Conservation (phyloP, 2,113 vertebrate species). For the Poeciliopsis turrubarensis region DNA sequence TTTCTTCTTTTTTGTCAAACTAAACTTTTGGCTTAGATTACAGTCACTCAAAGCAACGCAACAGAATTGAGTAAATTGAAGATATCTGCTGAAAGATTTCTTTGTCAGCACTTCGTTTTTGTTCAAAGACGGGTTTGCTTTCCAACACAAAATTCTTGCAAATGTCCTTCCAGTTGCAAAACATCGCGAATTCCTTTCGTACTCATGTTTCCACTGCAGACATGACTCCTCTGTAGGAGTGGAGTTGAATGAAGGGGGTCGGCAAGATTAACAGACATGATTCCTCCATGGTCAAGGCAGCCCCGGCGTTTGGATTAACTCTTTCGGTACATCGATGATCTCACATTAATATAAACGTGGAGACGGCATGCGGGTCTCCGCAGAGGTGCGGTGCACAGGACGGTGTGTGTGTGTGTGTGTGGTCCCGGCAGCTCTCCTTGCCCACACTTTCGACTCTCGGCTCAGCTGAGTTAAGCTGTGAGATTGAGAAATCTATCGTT, state of each 20-base stretch:
- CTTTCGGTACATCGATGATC: constrained; percentile 10
- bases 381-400: constrained; percentile 4
- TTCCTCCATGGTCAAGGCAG: constrained; percentile 59
- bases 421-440: constrained; percentile 10
- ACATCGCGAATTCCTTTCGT: neutral
- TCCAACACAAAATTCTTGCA: neutral
- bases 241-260: constrained; percentile 47
- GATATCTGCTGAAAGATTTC: too few relatives aligned
- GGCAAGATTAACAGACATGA: constrained; percentile 41
- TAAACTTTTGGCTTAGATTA: too few relatives aligned
- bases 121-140: neutral
- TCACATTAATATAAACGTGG: constrained; percentile 31
- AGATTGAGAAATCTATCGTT: constrained; percentile 80
- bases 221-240: neutral
- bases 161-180: constrained; percentile 1
- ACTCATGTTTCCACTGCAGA: constrained; percentile 12
- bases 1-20: neutral
- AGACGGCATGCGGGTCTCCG: constrained; percentile 23
- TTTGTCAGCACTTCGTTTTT: neutral
- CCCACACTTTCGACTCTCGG: constrained; percentile 64
- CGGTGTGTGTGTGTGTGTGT: constrained; percentile 12
- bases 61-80: too few relatives aligned
- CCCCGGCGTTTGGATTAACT: neutral
- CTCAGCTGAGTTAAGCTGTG: constrained; percentile 81
- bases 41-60: too few relatives aligned